A percentile compares a stretch with the other conserved stretches of the same genome.
These are phyloP conservation scores for Dendronephthya gigantea DNA, from an alignment of 64 coral and sea anemone genomes.

Conservation along the genomic window DNA sequence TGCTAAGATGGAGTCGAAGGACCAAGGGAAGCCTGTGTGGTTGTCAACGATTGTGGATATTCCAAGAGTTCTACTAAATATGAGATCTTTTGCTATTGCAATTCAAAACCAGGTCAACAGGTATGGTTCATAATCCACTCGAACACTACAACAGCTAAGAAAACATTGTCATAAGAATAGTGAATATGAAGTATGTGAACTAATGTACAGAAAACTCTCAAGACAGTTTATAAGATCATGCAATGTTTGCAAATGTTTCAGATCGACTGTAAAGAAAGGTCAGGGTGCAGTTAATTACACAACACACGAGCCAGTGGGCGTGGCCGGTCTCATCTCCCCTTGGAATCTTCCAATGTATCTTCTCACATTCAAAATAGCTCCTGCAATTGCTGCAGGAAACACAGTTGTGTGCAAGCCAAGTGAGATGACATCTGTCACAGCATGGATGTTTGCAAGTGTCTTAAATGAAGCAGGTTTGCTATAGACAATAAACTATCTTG, in stretches of 20 bases:
- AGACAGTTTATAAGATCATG: neutral
- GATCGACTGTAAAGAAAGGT: slow-evolving; percentile 36
- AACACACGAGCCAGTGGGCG: slow-evolving; percentile 37
- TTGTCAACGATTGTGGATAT: slow-evolving; percentile 51
- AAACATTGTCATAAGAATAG: too few species aligned
- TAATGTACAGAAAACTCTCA: neutral
- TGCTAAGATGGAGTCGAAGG: slow-evolving; percentile 57
- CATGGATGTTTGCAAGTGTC: slow-evolving; percentile 59
- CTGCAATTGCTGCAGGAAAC: slow-evolving; percentile 64
- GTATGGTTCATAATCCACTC: too few species aligned
- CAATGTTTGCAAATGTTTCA: neutral
- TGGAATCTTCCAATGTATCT: slow-evolving; percentile 85
- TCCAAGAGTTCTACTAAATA: slow-evolving; percentile 52
- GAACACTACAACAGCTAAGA: too few species aligned
- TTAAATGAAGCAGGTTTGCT: slow-evolving; percentile 57
- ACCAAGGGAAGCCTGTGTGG: slow-evolving; percentile 67
- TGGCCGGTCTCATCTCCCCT: slow-evolving; percentile 70
- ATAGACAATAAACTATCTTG: too few species aligned
- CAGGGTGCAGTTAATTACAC: slow-evolving; percentile 59
- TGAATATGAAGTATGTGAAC: too few species aligned
- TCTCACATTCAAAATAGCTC: slow-evolving; percentile 72
- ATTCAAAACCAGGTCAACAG: slow-evolving; percentile 29
- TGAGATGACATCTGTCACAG: slow-evolving; percentile 86
- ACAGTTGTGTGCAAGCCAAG: slow-evolving; percentile 93
- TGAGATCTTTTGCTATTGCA: slow-evolving; percentile 63